Conservation (phyloP, 2,113 vertebrate genomes). For the Cheirogaleus medius region DNA sequence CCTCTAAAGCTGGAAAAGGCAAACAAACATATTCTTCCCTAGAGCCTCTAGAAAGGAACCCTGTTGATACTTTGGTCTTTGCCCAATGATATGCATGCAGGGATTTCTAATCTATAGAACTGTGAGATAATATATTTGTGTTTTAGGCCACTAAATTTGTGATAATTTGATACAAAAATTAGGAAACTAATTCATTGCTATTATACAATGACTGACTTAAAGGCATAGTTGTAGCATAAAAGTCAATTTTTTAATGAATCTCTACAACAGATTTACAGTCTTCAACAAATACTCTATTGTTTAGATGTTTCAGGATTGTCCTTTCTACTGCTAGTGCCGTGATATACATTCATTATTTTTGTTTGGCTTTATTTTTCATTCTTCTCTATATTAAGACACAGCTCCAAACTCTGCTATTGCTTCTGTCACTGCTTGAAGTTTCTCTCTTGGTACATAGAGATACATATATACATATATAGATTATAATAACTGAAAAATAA, state of each 20-base stretch:
- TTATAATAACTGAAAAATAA: conserved; percentile 68
- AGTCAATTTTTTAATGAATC: not conserved
- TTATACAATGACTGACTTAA: not conserved
- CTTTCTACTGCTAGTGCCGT: not conserved
- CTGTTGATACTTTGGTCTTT: not conserved
- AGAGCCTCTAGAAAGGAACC: not conserved
- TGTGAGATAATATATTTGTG: not conserved
- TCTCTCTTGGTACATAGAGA: conserved; percentile 48
- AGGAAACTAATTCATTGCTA: not conserved
- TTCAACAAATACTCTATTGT: not conserved
- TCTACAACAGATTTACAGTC: not conserved
- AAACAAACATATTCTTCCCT: not conserved
- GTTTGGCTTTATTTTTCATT: conserved; percentile 69
- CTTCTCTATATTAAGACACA: conserved; percentile 68
- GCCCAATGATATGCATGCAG: not conserved
- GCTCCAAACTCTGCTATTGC: not conserved
- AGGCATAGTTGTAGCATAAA: not conserved
- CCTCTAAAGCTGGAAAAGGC: not conserved
- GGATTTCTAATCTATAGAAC: not conserved
- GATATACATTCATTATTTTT: conserved; percentile 45
- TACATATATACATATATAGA: not conserved
- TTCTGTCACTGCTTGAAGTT: conserved; percentile 56
- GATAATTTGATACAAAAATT: not conserved
- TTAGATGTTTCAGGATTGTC: not conserved
- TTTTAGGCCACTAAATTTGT: not conserved